Conservation (phyloP, 2,888 invertebrate species). For the Heliconius charithonia region DNA sequence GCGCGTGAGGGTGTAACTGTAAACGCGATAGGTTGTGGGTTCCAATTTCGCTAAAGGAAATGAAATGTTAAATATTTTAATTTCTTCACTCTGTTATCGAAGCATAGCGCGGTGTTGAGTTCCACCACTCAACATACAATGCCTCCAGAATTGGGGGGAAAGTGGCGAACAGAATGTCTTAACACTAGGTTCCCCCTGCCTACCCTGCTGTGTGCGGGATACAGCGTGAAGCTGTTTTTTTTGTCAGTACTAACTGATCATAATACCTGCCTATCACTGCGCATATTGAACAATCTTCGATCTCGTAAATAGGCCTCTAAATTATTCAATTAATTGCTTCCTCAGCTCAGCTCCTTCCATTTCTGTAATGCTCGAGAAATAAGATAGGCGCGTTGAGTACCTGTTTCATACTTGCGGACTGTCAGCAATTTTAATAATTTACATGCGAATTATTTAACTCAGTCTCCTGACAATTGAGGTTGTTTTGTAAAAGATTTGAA, state of each 20-base stretch:
- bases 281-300: conserved; percentile 17
- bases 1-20: no score
- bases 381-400: conserved; percentile 39
- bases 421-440: conserved; percentile 66
- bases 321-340: conserved; percentile 44
- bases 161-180: no score
- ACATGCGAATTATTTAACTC: conserved; percentile 56
- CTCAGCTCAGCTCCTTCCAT: conserved; percentile 13
- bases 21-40: no score
- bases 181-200: no score
- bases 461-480: conserved; percentile 65
- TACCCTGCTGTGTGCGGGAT: no score
- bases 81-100: no score
- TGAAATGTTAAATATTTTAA: no score
- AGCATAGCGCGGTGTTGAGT: no score
- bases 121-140: no score
- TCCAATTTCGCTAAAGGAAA: no score
- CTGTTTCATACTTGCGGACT: conserved; percentile 55
- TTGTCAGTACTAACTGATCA: neutral
- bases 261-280: conserved; percentile 10
- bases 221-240: no score
- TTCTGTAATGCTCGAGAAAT: conserved; percentile 38
- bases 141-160: no score
- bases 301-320: conserved; percentile 36
- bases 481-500: conserved; percentile 54